These are phyloP conservation scores for Andrena marginata DNA, from an alignment of 2,888 invertebrate genomes.

Conservation along the genomic window DNA sequence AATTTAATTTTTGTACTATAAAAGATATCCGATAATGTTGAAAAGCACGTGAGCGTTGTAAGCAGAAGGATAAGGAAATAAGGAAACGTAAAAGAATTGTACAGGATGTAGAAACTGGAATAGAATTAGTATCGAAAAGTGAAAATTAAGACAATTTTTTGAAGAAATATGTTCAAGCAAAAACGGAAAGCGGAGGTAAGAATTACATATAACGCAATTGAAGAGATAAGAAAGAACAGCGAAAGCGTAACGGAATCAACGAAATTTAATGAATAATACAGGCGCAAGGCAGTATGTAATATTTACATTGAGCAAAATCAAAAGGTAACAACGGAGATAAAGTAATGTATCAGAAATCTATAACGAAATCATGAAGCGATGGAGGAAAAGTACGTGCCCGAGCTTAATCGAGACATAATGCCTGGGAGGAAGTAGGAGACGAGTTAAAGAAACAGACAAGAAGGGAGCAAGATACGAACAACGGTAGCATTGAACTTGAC, in stretches of 20 bases:
- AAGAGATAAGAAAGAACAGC: background rate
- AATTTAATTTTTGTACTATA: background rate
- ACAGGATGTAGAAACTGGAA: too few relatives aligned
- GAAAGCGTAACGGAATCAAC: background rate
- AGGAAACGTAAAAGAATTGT: too few relatives aligned
- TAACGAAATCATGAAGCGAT: background rate
- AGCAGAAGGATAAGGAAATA: too few relatives aligned
- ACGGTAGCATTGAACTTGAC: constrained; percentile 76
- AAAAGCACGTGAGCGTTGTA: too few relatives aligned
- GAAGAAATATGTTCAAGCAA: background rate
- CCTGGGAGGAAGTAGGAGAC: constrained; percentile 10
- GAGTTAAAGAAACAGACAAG: constrained; percentile 29
- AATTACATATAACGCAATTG: background rate
- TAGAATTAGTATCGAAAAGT: too few relatives aligned
- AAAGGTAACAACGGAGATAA: background rate
- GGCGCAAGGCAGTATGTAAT: background rate
- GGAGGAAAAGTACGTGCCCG: background rate
- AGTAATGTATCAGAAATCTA: background rate
- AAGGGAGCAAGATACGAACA: constrained; percentile 51
- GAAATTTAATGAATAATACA: background rate
- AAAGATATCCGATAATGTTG: background rate
- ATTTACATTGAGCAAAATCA: background rate
- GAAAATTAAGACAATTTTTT: background rate
- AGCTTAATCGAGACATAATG: constrained; percentile 33
- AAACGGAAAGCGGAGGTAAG: background rate